Conservation (phyloP, 2,888 invertebrate species). For the Tiphia femorata region DNA sequence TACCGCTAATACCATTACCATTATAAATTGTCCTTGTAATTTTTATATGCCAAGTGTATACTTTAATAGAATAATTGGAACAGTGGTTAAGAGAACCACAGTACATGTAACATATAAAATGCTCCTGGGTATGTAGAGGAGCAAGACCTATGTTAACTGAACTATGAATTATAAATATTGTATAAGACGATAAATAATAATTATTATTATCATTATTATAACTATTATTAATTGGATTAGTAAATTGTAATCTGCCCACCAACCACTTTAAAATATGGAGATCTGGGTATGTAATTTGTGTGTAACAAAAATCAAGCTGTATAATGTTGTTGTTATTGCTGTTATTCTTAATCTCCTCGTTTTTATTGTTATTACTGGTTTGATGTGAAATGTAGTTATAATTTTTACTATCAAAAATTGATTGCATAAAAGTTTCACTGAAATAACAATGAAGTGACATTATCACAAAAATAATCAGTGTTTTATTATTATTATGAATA, state of each 20-base stretch:
- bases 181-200: slow-evolving; percentile 52
- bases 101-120: slow-evolving; percentile 44
- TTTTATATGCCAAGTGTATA: slow-evolving; percentile 60
- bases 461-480: too few species aligned
- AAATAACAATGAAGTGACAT: too few species aligned
- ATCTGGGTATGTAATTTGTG: slow-evolving; percentile 42
- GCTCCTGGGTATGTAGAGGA: slow-evolving; percentile 16
- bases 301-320: slow-evolving; percentile 46
- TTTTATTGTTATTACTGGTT: too few species aligned
- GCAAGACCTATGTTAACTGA: slow-evolving; percentile 44
- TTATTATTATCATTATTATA: slow-evolving; percentile 46
- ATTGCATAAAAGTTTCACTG: too few species aligned
- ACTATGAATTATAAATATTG: slow-evolving; percentile 52
- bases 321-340: slow-evolving; percentile 41
- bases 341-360: slow-evolving; percentile 38
- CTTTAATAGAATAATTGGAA: slow-evolving; percentile 45
- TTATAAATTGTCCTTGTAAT: slow-evolving; percentile 58
- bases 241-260: slow-evolving; percentile 36
- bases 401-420: too few species aligned
- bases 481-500: too few species aligned
- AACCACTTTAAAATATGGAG: slow-evolving; percentile 28
- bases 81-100: slow-evolving; percentile 14
- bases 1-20: slow-evolving; percentile 9
- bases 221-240: slow-evolving; percentile 40
- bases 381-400: too few species aligned